These are phyloP conservation scores for Petrosia ficiformis DNA, from an alignment of 37 sponge, comb jelly and placozoan species.

Conservation along the genomic window DNA sequence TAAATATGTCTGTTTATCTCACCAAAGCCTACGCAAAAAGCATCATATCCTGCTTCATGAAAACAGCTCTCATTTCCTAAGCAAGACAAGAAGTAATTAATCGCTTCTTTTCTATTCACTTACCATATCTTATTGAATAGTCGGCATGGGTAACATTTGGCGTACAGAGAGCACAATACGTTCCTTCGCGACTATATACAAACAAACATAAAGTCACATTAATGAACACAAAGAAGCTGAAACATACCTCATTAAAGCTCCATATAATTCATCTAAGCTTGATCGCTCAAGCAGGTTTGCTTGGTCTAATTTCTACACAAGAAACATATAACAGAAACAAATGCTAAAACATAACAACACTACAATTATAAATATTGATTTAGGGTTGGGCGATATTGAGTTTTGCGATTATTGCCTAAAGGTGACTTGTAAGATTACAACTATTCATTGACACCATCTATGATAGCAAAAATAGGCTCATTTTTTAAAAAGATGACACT, in stretches of 20 bases:
- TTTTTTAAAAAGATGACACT: no score
- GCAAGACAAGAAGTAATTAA: neutral
- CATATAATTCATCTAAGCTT: constrained; percentile 38
- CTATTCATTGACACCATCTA: no score
- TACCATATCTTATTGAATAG: constrained; percentile 14
- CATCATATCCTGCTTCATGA: constrained; percentile 81
- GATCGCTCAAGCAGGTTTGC: constrained; percentile 24
- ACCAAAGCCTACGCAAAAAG: constrained; percentile 74
- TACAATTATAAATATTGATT: no score
- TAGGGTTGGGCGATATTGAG: no score
- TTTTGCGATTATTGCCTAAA: no score
- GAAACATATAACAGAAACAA: neutral
- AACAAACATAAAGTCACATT: no score
- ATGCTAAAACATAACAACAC: no score
- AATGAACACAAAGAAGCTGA: neutral
- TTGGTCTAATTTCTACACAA: constrained; percentile 13
- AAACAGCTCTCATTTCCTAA: constrained; percentile 9
- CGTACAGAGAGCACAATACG: constrained; percentile 17
- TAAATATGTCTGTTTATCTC: neutral
- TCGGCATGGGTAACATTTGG: constrained; percentile 24
- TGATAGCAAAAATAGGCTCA: no score
- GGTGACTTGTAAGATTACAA: no score
- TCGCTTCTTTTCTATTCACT: neutral
- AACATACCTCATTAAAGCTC: constrained; percentile 25
- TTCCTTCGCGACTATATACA: constrained; percentile 21